These are phyloP conservation scores for Meloe dianella DNA, from an alignment of 2,888 invertebrate genomes.

Conservation along the genomic window DNA sequence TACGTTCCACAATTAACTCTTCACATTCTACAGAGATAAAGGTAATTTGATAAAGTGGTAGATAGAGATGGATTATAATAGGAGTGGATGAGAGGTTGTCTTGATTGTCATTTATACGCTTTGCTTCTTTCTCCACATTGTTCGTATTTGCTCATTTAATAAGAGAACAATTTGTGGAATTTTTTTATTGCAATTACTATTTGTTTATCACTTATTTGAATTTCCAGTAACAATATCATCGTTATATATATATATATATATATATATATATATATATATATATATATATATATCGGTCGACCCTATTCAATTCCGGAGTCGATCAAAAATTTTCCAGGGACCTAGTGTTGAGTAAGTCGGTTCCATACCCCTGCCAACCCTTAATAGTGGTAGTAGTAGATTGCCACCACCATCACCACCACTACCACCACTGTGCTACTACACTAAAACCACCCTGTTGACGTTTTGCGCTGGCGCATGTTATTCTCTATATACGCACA, in stretches of 20 bases:
- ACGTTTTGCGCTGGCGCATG: slow-evolving; percentile 12
- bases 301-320: not conserved
- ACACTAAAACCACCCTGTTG: slow-evolving; percentile 7
- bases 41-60: not conserved
- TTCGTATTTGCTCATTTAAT: too few relatives aligned
- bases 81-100: not conserved
- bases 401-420: not conserved
- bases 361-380: not conserved
- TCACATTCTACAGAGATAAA: not conserved
- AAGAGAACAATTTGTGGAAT: too few relatives aligned
- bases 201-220: too few relatives aligned
- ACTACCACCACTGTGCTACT: not conserved
- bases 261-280: too few relatives aligned
- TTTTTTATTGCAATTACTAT: not conserved
- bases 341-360: not conserved
- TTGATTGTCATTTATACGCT: not conserved
- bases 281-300: too few relatives aligned
- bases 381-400: not conserved
- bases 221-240: not conserved
- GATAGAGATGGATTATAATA: not conserved
- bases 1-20: slow-evolving; percentile 12
- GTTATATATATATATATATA: too few relatives aligned
- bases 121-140: not conserved
- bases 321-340: slow-evolving; percentile 1
- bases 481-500: not conserved